Evolutionary conservation across 2,797 vertebrate genomes (phyloP).

Genomic region (Pangasius mekongensis): DNA sequence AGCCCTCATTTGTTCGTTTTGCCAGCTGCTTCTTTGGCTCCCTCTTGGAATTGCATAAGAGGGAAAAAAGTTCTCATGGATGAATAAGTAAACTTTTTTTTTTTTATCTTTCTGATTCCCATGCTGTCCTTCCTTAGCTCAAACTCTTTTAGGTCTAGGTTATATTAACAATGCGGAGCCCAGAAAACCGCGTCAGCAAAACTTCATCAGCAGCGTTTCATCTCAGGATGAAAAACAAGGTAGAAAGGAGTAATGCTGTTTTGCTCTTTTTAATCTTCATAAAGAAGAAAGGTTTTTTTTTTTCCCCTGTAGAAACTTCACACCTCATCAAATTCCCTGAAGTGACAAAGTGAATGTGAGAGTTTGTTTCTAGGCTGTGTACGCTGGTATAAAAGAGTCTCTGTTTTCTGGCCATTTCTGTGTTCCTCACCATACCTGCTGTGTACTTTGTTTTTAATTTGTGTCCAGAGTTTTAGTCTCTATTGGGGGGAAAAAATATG

Average conservation of each 20-base stretch:
- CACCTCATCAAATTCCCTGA: slow-evolving; percentile 14
- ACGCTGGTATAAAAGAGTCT: not conserved
- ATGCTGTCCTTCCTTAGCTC: not conserved
- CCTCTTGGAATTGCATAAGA: slow-evolving; percentile 1
- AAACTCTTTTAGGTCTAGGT: slow-evolving; percentile 31
- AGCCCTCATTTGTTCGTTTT: not conserved
- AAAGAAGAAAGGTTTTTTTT: not conserved
- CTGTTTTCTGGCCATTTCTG: not conserved
- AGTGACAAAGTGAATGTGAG: not conserved
- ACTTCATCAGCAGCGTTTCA: not conserved
- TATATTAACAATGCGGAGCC: slow-evolving; percentile 1
- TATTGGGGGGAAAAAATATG: too few species aligned
- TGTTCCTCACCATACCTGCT: not conserved
- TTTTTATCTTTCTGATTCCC: slow-evolving; percentile 1
- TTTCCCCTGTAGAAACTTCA: not conserved
- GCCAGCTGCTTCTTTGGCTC: not conserved
- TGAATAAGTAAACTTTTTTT: slow-evolving; percentile 20
- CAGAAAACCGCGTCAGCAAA: slow-evolving; percentile 12
- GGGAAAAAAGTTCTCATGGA: not conserved
- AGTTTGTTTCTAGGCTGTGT: not conserved
- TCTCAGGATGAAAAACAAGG: not conserved
- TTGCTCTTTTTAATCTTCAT: slow-evolving; percentile 7
- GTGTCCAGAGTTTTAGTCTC: not conserved
- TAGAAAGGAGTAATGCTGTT: not conserved
- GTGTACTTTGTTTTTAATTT: not conserved